Evolutionary conservation across 2,888 invertebrate genomes (phyloP), one percentile per base, ranked within the genome.

Genomic region (Augochlorella aurata): DNA sequence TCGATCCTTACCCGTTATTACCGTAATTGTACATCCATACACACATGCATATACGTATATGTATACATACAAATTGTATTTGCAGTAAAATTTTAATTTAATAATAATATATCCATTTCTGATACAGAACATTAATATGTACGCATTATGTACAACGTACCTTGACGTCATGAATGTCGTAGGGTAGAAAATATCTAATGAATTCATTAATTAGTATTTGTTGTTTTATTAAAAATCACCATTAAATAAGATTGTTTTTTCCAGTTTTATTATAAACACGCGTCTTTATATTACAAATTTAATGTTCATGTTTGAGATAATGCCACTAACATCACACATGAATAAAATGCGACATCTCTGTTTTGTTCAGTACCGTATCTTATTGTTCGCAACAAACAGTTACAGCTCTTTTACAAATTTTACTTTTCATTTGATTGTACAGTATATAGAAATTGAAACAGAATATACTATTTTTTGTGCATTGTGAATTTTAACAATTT

Each of bases 201-300:
- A 50, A 49, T 52, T 52, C 52, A 18, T n/a, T 52, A 8, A 54
- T 21, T 54, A 61, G 16, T 16, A 16, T 29, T 61, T 29, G 24
- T 61, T 61, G 24, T 58, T 58, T 12, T 2, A 58, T 58, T 16
- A 61, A 29, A 61, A 24, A 16, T 24, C 8, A 61, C 16, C 16
- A 61, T 16, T 29, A 0, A 29, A 61, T 61, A 8, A 12, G 21
- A 16, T 14, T 24, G 24, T 29, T 61, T 9, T 16, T 21, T n/a
- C 2, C 24, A 54, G 50, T 80, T 75, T 77, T 77, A 72, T 79
- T 83, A 83, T 16, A 79, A 82, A 78, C 24, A 14, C 29, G 61
- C 44, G 4, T 47, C 61, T 80, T 21, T 52, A 29, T 61, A 54
- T 71, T 79, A 82, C 70, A 76, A 82, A 82, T 75, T 66, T 16